Evolutionary conservation across 2,113 vertebrate genomes (phyloP), one percentile per base, ranked within the genome.

Genomic region (Rhodinocichla rosea): DNA sequence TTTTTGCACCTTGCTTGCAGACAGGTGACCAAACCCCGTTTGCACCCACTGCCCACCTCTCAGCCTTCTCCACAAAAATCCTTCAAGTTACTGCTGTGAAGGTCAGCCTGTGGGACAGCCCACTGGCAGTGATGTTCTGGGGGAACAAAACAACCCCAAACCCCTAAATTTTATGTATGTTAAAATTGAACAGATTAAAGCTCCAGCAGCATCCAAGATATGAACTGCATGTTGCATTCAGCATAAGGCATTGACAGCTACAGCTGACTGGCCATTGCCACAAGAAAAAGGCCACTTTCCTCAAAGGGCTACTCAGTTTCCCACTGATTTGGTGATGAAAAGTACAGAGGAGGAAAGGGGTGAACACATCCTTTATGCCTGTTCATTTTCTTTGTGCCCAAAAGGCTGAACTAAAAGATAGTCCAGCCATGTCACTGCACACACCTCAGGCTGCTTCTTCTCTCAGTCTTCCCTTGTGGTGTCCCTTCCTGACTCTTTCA

Each of bases 111-210:
- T 30, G 49, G 68, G 11, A 74, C 28, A 52, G 80, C 27, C 23
- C 26, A 7, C 27, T 12, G 57, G 20, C 21, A 64, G 35, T 2
- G 10, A 59, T 3, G 1, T 7, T 26, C 9, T 19, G 33, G 24
- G 37, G 30, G 3, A 28, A 52, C n/a, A 77, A 35, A 20, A 1
- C 2, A 13, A n/a, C 13, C 21, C 28, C 40, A 56, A 37, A 15
- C 1, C 10, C 13, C 21, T 24, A 22, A 14, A 59, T 32, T 52
- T 67, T 30, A n/a, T 4, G 0, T n/a, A 7, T 23, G 12, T 30
- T 60, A 55, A 50, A 70, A 78, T 0, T 4, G 10, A 85, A 67
- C 3, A 23, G 33, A 39, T 55, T 42, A 27, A 50, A 82, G n/a
- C 27, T 90, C 28, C 62, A 85, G 83, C 70, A 88, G 62, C 62